Evolutionary conservation across 2,797 vertebrate species (phyloP).

Genomic region (Premnoplex brunnescens): DNA sequence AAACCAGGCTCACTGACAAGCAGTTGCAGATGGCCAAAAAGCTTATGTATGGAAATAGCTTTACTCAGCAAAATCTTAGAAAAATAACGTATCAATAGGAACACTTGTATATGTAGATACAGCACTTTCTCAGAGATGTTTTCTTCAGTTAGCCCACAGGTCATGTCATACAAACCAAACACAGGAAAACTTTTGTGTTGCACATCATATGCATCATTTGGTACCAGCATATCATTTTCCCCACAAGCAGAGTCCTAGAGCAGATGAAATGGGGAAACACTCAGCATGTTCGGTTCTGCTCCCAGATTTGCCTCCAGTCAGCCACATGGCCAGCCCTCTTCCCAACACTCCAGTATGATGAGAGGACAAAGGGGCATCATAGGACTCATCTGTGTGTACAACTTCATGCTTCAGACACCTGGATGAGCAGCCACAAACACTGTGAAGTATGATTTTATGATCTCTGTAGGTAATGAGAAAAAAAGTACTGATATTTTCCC

Average conservation of each 20-base stretch:
- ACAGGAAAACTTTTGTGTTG: conserved; percentile 42
- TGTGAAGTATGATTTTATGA: background rate
- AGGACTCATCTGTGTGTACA: background rate
- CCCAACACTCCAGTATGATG: background rate
- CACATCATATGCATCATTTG: background rate
- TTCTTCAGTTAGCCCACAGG: conserved; percentile 41
- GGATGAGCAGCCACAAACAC: background rate
- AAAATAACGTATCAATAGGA: conserved; percentile 71
- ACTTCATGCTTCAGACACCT: background rate
- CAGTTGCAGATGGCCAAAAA: conserved; percentile 86
- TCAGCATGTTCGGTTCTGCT: background rate
- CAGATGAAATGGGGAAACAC: background rate
- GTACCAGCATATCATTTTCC: background rate
- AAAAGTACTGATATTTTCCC: background rate
- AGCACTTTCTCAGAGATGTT: conserved; percentile 25
- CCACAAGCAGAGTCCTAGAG: background rate
- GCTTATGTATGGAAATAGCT: conserved; percentile 75
- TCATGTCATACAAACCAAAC: conserved; percentile 6
- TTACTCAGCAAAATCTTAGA: conserved; percentile 78
- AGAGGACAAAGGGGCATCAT: background rate
- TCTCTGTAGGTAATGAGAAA: background rate
- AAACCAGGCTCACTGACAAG: conserved; percentile 82
- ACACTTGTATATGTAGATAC: conserved; percentile 59
- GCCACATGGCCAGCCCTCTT: background rate
- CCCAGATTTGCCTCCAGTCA: background rate